These are phyloP conservation scores for Phaonia tiefii DNA, from an alignment of 2,888 invertebrate genomes.

Conservation along the genomic window DNA sequence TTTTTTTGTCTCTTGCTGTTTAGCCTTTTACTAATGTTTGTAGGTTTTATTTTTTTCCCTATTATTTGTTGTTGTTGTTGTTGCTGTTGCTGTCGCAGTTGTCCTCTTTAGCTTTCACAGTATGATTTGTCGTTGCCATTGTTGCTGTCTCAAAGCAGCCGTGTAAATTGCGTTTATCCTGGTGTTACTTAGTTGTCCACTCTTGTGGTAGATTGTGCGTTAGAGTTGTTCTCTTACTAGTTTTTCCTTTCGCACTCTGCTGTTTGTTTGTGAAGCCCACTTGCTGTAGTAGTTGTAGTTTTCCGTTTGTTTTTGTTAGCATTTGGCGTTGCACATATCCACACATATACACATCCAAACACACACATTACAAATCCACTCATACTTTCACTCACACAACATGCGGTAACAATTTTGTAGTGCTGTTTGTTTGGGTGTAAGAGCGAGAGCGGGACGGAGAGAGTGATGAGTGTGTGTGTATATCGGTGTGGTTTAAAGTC, in stretches of 20 bases:
- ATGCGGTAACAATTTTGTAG: slow-evolving; percentile 55
- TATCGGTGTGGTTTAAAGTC: slow-evolving; percentile 58
- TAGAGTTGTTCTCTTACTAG: slow-evolving; percentile 24
- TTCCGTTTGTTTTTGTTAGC: slow-evolving; percentile 6
- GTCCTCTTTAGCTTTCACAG: neutral
- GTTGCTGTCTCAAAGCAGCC: slow-evolving; percentile 69
- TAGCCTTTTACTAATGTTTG: neutral
- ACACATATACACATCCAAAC: neutral
- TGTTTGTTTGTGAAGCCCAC: neutral
- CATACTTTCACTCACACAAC: slow-evolving; percentile 24
- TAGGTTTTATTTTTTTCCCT: slow-evolving; percentile 26
- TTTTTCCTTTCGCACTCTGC: slow-evolving; percentile 3
- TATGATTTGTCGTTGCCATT: slow-evolving; percentile 12
- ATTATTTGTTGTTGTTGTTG: slow-evolving; percentile 24
- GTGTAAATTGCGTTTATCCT: slow-evolving; percentile 74
- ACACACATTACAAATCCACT: too few relatives aligned
- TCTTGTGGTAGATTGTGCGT: slow-evolving; percentile 55
- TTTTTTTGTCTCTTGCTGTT: slow-evolving; percentile 7
- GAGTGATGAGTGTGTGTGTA: slow-evolving; percentile 10
- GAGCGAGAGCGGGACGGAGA: neutral
- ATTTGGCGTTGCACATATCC: neutral
- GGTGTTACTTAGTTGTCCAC: slow-evolving; percentile 57
- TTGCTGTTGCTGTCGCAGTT: slow-evolving; percentile 7
- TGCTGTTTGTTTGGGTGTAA: slow-evolving; percentile 43
- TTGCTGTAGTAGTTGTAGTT: neutral